Percentiles rank a stretch among this genome's conserved stretches.
These are phyloP conservation scores for sheep (Ovis aries) DNA, from an alignment of 2,113 vertebrate species.

Conservation along the genomic window ARS-UI_Ramb_v3.0 NC_056055.1:186106501-186107000, in stretches of 20 bases:
- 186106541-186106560: rapidly evolving
- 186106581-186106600: not conserved
- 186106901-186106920: not conserved
- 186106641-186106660: not conserved
- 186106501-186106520: not conserved
- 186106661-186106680: not conserved
- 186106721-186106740: not conserved
- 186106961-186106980: not conserved
- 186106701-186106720: slow-evolving; percentile 13
- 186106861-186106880: slow-evolving; percentile 18
- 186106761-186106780: slow-evolving; percentile 63
- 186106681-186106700: slow-evolving; percentile 2
- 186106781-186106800: not conserved
- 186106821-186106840: slow-evolving; percentile 50
- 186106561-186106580: not conserved
- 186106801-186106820: slow-evolving; percentile 45
- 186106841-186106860: slow-evolving; percentile 50
- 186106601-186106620: not conserved
- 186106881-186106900: not conserved
- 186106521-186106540: not conserved
- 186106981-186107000: not conserved
- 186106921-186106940: not conserved
- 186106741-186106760: slow-evolving; percentile 64
- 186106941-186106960: rapidly evolving
- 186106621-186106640: not conserved